Evolutionary conservation across 1,140 invertebrate genomes (phyloP).

Genomic region (Brachionus plicatilis): DNA sequence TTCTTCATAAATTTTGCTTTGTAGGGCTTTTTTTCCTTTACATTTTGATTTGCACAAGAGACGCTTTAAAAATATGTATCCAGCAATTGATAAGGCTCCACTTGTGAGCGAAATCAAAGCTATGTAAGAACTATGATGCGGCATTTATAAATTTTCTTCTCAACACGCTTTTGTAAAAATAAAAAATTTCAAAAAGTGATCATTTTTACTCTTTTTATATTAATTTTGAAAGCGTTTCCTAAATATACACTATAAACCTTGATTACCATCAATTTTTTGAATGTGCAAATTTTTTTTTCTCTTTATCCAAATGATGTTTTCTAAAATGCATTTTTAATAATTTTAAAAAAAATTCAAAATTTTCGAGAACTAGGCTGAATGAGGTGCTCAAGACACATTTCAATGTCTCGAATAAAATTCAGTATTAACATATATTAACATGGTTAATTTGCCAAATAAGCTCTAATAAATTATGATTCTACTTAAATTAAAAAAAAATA

Average conservation of each 20-base stretch:
- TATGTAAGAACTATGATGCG: neutral
- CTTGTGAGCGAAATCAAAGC: neutral
- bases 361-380: neutral
- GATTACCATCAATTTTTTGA: neutral
- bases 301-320: neutral
- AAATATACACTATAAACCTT: neutral
- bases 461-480: neutral
- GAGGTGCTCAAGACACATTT: neutral
- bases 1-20: conserved; percentile 41
- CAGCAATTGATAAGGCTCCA: conserved; percentile 19
- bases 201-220: neutral
- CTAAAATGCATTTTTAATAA: neutral
- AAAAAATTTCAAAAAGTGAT: neutral
- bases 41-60: neutral
- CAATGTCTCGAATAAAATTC: neutral
- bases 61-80: conserved; percentile 18
- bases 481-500: neutral
- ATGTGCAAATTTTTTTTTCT: neutral
- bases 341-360: neutral
- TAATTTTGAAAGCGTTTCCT: neutral
- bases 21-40: neutral
- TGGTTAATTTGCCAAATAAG: neutral
- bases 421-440: neutral
- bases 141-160: neutral
- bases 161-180: neutral